Conservation (phyloP, 2,888 invertebrate species). For the Eubasilissa splendida region DNA sequence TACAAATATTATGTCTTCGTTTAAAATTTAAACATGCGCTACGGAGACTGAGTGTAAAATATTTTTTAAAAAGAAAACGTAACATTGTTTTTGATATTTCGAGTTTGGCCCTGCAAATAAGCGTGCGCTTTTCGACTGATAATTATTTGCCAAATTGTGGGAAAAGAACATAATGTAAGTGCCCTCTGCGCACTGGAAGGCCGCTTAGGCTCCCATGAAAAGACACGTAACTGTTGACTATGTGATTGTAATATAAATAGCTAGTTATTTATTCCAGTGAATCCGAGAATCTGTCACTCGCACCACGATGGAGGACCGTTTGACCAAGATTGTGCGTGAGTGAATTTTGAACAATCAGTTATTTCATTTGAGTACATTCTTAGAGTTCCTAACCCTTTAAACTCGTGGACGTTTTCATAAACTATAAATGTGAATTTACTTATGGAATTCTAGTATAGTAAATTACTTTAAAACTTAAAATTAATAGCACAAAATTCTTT, state of each 20-base stretch:
- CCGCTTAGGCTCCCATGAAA: slow-evolving; percentile 8
- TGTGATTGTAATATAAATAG: slow-evolving; percentile 32
- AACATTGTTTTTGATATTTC: not conserved
- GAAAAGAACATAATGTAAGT: slow-evolving; percentile 37
- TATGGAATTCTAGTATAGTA: not conserved
- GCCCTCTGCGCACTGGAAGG: not conserved
- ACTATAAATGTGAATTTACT: not conserved
- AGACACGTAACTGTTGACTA: slow-evolving; percentile 16
- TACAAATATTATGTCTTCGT: too few relatives aligned
- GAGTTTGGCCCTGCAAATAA: slow-evolving; percentile 5
- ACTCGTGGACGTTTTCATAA: not conserved
- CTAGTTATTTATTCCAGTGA: slow-evolving; percentile 3
- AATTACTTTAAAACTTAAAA: not conserved
- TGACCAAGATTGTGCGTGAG: slow-evolving; percentile 9
- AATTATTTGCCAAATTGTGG: slow-evolving; percentile 42
- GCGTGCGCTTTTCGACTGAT: slow-evolving; percentile 29
- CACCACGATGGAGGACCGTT: slow-evolving; percentile 9
- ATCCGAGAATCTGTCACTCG: slow-evolving; percentile 19
- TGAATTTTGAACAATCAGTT: not conserved
- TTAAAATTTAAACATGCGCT: too few relatives aligned
- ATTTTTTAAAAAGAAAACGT: not conserved
- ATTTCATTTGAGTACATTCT: not conserved
- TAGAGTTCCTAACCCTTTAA: not conserved
- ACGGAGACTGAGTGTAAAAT: too few relatives aligned
- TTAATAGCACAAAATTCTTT: too few relatives aligned